These are phyloP conservation scores for Platysteira castanea DNA, from an alignment of 2,113 vertebrate species.

Conservation along the genomic window DNA sequence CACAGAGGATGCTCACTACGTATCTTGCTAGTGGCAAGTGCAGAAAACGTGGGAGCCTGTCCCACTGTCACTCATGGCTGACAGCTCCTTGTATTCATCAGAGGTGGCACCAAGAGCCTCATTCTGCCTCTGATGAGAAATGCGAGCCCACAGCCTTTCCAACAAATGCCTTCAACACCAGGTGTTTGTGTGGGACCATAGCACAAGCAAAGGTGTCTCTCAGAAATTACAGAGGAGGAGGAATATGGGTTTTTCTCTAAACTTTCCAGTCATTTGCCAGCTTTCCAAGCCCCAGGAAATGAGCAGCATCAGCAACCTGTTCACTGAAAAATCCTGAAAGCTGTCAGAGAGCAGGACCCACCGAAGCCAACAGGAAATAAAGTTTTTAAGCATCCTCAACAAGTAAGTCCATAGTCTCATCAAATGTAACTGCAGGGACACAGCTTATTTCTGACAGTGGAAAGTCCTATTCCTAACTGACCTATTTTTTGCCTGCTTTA, in stretches of 20 bases:
- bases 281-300: not conserved
- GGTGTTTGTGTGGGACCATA: not conserved
- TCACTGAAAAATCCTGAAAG: not conserved
- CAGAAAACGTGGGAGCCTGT: not conserved
- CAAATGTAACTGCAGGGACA: not conserved
- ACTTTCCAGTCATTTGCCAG: not conserved
- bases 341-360: not conserved
- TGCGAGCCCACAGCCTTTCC: not conserved
- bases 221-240: not conserved
- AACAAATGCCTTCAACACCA: not conserved
- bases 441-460: not conserved
- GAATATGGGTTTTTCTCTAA: not conserved
- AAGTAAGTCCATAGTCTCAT: not conserved
- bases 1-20: not conserved
- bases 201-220: not conserved
- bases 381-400: not conserved
- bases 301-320: not conserved
- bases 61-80: not conserved
- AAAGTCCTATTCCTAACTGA: not conserved
- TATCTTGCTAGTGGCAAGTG: not conserved
- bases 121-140: not conserved
- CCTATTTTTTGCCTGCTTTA: not conserved
- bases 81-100: not conserved
- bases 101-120: not conserved
- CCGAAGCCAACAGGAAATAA: rapidly evolving